phyloP scores from a whole-genome alignment of 2,888 invertebrate species.

The Lasius platythorax region DNA sequence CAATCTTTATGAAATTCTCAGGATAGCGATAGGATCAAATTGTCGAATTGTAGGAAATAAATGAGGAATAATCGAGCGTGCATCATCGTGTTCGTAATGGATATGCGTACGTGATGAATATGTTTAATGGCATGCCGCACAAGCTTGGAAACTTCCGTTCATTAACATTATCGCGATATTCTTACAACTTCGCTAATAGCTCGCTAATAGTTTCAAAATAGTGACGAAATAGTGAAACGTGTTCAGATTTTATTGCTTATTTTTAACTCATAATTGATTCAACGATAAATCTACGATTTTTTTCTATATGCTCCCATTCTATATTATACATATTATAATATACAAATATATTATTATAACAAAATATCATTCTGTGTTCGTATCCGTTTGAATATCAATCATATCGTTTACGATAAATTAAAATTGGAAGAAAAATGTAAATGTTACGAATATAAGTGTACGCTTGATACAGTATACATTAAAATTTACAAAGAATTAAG shows the following conservation, averaged over 20 bases:
- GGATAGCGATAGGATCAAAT: not conserved
- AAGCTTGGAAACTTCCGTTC: conserved; percentile 36
- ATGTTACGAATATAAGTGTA: not conserved
- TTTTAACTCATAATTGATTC: not conserved
- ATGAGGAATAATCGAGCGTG: not conserved
- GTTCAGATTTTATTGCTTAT: not conserved
- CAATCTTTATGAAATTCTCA: not conserved
- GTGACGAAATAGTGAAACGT: not conserved
- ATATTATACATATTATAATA: not conserved
- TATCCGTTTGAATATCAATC: not conserved
- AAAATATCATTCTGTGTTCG: not conserved
- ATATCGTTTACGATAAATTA: not conserved
- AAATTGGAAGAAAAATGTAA: not conserved
- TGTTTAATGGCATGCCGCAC: not conserved
- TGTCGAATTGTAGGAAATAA: not conserved
- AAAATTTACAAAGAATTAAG: not conserved
- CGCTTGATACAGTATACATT: not conserved
- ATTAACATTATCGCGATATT: conserved; percentile 19
- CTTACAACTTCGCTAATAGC: not conserved
- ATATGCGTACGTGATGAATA: not conserved
- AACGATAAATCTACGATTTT: not conserved
- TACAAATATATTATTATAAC: not conserved
- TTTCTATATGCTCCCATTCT: not conserved
- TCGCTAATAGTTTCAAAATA: not conserved
- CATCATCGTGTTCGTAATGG: not conserved